Evolutionary conservation across 2,797 vertebrate genomes (phyloP).

Genomic region (Menidia menidia): DNA sequence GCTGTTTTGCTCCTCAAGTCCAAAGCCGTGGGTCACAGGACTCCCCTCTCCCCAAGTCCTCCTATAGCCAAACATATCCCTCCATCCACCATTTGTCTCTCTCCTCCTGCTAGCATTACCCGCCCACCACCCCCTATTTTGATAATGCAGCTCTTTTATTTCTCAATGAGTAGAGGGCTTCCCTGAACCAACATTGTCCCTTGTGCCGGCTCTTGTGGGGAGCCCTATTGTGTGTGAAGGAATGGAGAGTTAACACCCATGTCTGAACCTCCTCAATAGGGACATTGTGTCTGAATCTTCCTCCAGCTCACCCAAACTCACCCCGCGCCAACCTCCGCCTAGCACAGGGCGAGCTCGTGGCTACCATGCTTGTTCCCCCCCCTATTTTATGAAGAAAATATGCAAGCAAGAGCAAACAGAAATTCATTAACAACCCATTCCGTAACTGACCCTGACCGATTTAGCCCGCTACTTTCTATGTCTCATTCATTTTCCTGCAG

Average conservation of each 20-base stretch:
- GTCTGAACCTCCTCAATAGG: conserved; percentile 82
- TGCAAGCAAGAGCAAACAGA: conserved; percentile 46
- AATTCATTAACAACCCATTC: conserved; percentile 43
- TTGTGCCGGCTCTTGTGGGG: conserved; percentile 76
- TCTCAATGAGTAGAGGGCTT: conserved; percentile 68
- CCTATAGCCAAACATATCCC: conserved; percentile 60
- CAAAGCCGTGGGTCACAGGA: conserved; percentile 75
- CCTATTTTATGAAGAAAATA: conserved; percentile 61
- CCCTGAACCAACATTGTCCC: conserved; percentile 83
- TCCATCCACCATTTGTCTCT: conserved; percentile 56
- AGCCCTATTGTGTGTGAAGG: conserved; percentile 83
- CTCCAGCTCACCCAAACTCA: conserved; percentile 69
- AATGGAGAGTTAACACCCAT: conserved; percentile 84
- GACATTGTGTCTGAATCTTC: conserved; percentile 86
- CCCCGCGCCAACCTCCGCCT: conserved; percentile 50
- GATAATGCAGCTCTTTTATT: conserved; percentile 81
- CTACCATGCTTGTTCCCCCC: conserved; percentile 34
- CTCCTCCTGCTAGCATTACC: conserved; percentile 35
- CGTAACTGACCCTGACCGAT: conserved; percentile 27
- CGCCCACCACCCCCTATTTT: conserved; percentile 59
- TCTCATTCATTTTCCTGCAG: conserved; percentile 50
- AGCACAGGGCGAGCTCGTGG: conserved; percentile 49
- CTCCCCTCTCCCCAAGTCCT: conserved; percentile 34
- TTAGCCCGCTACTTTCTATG: conserved; percentile 35
- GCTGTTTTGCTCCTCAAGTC: conserved; percentile 70